Conservation (phyloP, 2,113 vertebrate genomes). For the Larimichthys crocea region DNA sequence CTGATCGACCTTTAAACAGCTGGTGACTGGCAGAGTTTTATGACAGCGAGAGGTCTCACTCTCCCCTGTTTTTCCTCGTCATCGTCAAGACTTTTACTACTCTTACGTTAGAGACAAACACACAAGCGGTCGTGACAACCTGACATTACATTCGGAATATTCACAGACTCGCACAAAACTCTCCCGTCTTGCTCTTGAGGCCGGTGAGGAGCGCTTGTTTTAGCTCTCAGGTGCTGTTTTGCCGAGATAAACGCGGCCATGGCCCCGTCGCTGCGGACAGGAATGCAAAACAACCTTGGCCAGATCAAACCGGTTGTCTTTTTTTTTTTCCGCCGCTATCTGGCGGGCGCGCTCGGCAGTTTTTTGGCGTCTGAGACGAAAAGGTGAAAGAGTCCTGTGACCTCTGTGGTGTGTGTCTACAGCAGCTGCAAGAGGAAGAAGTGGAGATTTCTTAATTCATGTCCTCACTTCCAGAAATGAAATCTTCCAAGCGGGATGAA, state of each 20-base stretch:
- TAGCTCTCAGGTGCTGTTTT: constrained; percentile 80
- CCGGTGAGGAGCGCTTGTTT: constrained; percentile 26
- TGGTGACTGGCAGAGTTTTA: constrained; percentile 93
- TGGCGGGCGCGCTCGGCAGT: constrained; percentile 80
- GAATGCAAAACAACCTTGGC: constrained; percentile 95
- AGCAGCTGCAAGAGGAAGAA: constrained; percentile 23
- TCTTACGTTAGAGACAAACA: not conserved
- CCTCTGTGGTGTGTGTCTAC: constrained; percentile 42
- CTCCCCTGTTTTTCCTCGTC: constrained; percentile 35
- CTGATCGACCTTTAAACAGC: constrained; percentile 85
- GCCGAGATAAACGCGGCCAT: constrained; percentile 73
- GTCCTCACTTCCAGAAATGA: constrained; percentile 31
- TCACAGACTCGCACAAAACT: not conserved
- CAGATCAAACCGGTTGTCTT: constrained; percentile 89
- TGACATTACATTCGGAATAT: not conserved
- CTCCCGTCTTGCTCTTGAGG: not conserved
- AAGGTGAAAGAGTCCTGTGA: constrained; percentile 81
- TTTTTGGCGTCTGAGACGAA: constrained; percentile 78
- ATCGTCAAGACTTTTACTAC: not conserved
- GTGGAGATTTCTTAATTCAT: constrained; percentile 14
- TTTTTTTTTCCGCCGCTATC: constrained; percentile 81
- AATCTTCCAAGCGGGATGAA: constrained; percentile 43
- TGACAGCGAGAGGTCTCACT: constrained; percentile 87
- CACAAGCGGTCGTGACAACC: not conserved
- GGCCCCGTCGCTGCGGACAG: constrained; percentile 77